These are phyloP conservation scores for Oncorhynchus keta DNA, from an alignment of 2,113 vertebrate genomes.

Conservation along the genomic window DNA sequence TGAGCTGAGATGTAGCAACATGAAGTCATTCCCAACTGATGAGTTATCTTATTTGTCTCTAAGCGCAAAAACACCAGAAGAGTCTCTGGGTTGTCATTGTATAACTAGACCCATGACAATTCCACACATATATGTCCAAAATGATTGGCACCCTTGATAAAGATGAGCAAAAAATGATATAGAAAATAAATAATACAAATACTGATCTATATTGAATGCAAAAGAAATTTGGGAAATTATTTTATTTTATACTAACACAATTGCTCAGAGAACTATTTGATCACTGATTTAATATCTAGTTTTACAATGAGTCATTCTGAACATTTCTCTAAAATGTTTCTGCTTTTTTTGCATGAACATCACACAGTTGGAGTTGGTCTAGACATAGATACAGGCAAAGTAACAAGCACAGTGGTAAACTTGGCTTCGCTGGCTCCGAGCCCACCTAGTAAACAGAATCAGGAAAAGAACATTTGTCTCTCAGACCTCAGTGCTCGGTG, in stretches of 20 bases:
- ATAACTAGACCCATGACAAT: not conserved
- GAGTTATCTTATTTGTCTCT: constrained; percentile 23
- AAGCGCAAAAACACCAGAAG: constrained; percentile 10
- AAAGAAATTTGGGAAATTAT: no score
- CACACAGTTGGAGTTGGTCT: not conserved
- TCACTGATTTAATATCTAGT: not conserved
- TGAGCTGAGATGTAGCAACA: constrained; percentile 45
- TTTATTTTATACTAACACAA: no score
- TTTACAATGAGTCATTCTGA: not conserved
- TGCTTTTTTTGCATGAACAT: not conserved
- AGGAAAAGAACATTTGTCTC: not conserved
- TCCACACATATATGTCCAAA: no score
- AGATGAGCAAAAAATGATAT: no score
- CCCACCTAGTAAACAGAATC: not conserved
- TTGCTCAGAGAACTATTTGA: not conserved
- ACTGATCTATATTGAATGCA: no score
- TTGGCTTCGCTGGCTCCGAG: not conserved
- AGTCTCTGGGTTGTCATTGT: constrained; percentile 1
- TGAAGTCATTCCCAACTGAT: constrained; percentile 39
- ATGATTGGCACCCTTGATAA: no score
- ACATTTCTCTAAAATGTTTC: not conserved
- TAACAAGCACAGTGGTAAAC: not conserved
- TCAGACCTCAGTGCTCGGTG: not conserved
- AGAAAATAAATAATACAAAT: no score
- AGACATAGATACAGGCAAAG: not conserved